Percentiles rank a stretch among this genome's conserved stretches.
phyloP scores from a whole-genome alignment of 2,113 vertebrate species.

The Chlamydotis undulata region DNA sequence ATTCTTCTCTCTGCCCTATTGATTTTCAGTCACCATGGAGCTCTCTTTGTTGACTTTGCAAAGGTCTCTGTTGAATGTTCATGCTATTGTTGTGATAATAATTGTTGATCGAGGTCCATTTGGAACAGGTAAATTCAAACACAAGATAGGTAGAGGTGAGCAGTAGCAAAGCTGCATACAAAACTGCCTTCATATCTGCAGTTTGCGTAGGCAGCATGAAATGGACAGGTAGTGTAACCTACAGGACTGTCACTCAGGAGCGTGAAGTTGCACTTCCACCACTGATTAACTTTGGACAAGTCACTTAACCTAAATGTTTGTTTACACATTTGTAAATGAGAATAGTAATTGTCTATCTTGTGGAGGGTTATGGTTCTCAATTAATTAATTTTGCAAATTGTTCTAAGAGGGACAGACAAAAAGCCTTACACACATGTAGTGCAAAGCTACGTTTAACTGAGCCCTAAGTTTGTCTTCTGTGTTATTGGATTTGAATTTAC shows the following conservation, averaged over 20 bases:
- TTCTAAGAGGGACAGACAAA: neutral
- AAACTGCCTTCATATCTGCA: neutral
- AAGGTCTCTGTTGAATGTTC: constrained; percentile 9
- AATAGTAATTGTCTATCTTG: neutral
- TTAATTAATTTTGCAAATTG: neutral
- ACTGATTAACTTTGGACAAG: neutral
- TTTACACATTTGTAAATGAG: neutral
- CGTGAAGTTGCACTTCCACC: neutral
- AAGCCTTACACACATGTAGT: neutral
- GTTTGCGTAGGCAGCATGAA: neutral
- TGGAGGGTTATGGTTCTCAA: neutral
- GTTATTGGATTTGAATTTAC: neutral
- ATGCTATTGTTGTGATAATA: neutral
- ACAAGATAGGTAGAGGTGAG: neutral
- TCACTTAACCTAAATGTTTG: neutral
- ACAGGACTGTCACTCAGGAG: neutral
- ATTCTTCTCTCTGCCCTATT: constrained; percentile 15
- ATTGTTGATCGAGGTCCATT: neutral
- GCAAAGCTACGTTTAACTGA: neutral
- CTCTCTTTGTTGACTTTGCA: constrained; percentile 40
- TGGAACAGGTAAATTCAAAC: neutral
- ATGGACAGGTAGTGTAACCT: neutral
- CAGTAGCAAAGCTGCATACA: neutral
- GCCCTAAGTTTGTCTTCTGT: neutral
- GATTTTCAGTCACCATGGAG: constrained; percentile 37